Percentiles rank a stretch among this genome's conserved stretches.
phyloP scores from a whole-genome alignment of 2,888 invertebrate species.

The Drosophila koepferae region DNA sequence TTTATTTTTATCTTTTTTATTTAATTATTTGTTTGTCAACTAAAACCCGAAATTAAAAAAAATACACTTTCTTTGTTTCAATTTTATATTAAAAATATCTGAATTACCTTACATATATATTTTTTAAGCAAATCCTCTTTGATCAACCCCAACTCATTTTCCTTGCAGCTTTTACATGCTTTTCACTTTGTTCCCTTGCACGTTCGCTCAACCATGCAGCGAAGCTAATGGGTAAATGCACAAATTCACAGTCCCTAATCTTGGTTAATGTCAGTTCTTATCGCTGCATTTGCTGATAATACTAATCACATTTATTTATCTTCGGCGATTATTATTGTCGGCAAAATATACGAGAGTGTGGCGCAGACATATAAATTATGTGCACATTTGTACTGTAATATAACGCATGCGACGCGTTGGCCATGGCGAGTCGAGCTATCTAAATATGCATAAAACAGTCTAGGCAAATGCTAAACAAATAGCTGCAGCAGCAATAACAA shows the following conservation, averaged over 20 bases:
- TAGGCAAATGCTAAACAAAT: slow-evolving; percentile 71
- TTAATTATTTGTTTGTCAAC: too few species aligned
- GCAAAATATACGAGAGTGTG: slow-evolving; percentile 7
- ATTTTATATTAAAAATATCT: too few species aligned
- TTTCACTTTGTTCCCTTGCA: not conserved
- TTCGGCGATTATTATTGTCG: slow-evolving; percentile 30
- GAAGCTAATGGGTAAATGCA: not conserved
- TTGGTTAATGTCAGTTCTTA: not conserved
- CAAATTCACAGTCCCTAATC: not conserved
- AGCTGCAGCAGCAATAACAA: slow-evolving; percentile 24
- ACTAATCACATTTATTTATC: slow-evolving; percentile 60
- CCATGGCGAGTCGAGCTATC: slow-evolving; percentile 31
- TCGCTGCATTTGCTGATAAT: slow-evolving; percentile 16
- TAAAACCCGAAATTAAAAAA: too few species aligned
- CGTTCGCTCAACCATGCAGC: not conserved
- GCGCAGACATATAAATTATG: slow-evolving; percentile 71
- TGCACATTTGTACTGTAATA: slow-evolving; percentile 33
- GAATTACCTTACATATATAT: too few species aligned
- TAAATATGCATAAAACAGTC: slow-evolving; percentile 67
- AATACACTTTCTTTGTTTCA: too few species aligned
- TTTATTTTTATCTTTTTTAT: too few species aligned
- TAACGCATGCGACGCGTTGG: slow-evolving; percentile 49
- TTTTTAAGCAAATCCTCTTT: too few species aligned
- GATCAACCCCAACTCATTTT: too few species aligned
- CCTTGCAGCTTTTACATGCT: not conserved